Conservation (phyloP, 2,113 vertebrate genomes). For the Panthera uncia region DNA sequence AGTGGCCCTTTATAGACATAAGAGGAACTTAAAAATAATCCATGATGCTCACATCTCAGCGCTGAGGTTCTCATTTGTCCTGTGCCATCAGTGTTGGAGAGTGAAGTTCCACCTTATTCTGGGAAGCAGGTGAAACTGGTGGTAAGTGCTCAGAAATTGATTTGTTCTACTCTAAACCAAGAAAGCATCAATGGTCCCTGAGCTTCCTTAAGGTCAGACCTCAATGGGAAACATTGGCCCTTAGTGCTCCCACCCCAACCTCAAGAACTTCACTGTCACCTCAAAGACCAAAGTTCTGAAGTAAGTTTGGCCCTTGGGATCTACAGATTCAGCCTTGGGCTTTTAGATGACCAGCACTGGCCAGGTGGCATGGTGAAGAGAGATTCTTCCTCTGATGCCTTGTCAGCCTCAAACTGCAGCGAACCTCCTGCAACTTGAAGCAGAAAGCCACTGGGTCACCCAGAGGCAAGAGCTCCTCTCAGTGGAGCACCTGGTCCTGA, state of each 20-base stretch:
- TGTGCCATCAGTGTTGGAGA: neutral
- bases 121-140: neutral
- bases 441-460: neutral
- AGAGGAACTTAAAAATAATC: neutral
- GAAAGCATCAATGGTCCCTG: constrained; percentile 28
- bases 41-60: neutral
- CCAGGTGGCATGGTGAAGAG: constrained; percentile 66
- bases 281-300: neutral
- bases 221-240: neutral
- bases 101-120: neutral
- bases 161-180: neutral
- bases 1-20: neutral
- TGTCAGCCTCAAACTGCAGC: constrained; percentile 64
- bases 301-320: neutral
- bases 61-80: neutral
- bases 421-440: constrained; percentile 71
- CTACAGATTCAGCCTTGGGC: neutral
- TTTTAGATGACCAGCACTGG: neutral
- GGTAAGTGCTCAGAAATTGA: neutral
- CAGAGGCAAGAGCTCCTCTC: constrained; percentile 17
- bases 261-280: neutral
- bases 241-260: neutral
- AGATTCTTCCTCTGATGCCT: constrained; percentile 67
- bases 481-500: neutral
- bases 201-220: neutral